phyloP scores from a whole-genome alignment of 2,888 invertebrate genomes.

The Rhodophaea formosa region DNA sequence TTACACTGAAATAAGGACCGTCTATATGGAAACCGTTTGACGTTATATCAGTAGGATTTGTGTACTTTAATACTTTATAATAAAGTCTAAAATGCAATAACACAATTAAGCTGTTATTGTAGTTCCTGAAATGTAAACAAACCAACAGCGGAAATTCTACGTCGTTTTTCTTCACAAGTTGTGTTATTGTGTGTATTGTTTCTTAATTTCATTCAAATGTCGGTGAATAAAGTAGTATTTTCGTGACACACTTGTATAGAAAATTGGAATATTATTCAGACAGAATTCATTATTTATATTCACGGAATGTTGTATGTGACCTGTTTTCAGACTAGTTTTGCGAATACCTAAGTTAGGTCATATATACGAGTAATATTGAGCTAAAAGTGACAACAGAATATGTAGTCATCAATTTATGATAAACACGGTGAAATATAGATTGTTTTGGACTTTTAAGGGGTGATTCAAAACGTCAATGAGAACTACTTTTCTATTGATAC shows the following conservation, averaged over 20 bases:
- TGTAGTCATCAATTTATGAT: too few relatives aligned
- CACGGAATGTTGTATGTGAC: too few relatives aligned
- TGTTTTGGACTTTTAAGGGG: too few relatives aligned
- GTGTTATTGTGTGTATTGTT: background rate
- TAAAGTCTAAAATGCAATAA: slow-evolving; percentile 3
- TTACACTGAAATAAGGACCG: slow-evolving; percentile 13
- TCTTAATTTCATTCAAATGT: slow-evolving; percentile 10
- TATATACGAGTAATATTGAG: too few relatives aligned
- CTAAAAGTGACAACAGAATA: too few relatives aligned
- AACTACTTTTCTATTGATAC: too few relatives aligned
- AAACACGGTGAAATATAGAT: too few relatives aligned
- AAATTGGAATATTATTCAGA: background rate
- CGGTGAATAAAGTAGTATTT: background rate
- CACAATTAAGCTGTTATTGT: slow-evolving; percentile 6
- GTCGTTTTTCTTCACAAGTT: slow-evolving; percentile 8
- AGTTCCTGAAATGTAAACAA: slow-evolving; percentile 18
- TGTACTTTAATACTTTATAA: background rate
- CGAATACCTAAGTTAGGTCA: too few relatives aligned
- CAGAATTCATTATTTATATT: background rate
- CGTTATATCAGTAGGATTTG: background rate
- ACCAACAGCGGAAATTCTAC: slow-evolving; percentile 2
- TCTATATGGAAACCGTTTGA: background rate
- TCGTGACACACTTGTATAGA: background rate
- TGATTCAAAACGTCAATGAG: too few relatives aligned
- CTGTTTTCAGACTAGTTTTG: too few relatives aligned